A percentile compares a stretch with the other conserved stretches of the same genome.
Conservation (phyloP, 2,797 vertebrate species). For the Moxostoma hubbsi region DNA sequence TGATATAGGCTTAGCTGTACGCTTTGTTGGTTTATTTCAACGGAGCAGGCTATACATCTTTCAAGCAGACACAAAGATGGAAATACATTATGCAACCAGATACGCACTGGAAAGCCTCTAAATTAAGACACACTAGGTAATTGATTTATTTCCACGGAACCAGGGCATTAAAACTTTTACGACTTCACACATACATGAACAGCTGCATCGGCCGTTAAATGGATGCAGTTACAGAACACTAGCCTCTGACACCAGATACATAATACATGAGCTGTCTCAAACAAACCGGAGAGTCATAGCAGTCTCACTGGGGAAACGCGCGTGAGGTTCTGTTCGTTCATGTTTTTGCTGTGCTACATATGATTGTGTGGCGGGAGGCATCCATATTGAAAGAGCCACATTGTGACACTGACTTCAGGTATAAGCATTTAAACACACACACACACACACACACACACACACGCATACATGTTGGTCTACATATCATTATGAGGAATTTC, state of each 20-base stretch:
- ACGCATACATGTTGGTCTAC: too few species aligned
- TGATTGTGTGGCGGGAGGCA: too few species aligned
- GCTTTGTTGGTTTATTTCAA: too few species aligned
- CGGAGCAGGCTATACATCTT: conserved; percentile 60
- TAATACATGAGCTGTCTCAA: not conserved
- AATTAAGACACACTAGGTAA: conserved; percentile 63
- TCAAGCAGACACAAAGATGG: conserved; percentile 60
- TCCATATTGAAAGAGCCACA: too few species aligned
- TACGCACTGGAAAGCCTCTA: conserved; percentile 3
- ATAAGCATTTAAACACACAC: too few species aligned
- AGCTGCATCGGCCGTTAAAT: conserved; percentile 75
- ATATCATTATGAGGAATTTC: too few species aligned
- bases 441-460: too few species aligned
- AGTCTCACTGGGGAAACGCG: not conserved
- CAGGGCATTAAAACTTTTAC: conserved; percentile 92
- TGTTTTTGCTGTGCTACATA: too few species aligned
- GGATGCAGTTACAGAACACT: conserved; percentile 55
- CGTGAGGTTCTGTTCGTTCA: too few species aligned
- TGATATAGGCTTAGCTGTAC: too few species aligned
- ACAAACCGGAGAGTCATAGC: conserved; percentile 17
- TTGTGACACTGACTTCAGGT: too few species aligned
- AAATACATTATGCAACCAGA: conserved; percentile 34
- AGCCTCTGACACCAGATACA: not conserved
- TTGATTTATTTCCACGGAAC: conserved; percentile 80
- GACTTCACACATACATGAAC: conserved; percentile 90